Conservation (phyloP, 2,797 vertebrate genomes). For the Nyctibius grandis region DNA sequence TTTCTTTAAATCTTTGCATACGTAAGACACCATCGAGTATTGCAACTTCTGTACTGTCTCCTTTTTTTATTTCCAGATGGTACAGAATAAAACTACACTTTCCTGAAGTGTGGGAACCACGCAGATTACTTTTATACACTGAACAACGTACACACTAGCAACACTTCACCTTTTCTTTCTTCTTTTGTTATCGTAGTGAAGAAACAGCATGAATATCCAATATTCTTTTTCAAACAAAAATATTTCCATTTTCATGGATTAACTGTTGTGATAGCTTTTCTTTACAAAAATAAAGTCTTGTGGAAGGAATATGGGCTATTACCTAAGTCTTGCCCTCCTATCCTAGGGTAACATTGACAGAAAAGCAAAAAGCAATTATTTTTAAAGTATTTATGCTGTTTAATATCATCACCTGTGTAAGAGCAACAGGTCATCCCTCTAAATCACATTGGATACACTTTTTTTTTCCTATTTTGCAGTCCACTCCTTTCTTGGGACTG, state of each 20-base stretch:
- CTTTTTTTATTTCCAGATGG: background rate
- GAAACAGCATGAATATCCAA: background rate
- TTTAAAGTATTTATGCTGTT: background rate
- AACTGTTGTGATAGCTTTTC: background rate
- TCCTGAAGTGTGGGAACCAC: background rate
- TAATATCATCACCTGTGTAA: background rate
- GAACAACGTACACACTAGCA: background rate
- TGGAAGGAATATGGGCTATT: background rate
- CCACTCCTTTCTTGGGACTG: background rate
- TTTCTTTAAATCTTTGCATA: background rate
- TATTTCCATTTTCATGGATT: background rate
- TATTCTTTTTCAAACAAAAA: background rate
- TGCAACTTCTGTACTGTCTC: background rate
- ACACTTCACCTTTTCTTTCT: background rate
- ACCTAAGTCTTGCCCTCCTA: background rate
- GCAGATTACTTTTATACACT: background rate
- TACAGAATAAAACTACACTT: background rate
- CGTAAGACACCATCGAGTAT: background rate
- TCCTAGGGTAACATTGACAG: background rate
- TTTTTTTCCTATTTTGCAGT: background rate
- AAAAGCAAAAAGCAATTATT: background rate
- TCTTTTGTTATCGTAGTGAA: background rate
- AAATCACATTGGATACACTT: accelerated
- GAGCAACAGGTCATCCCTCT: background rate
- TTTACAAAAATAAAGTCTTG: background rate